phyloP scores from a whole-genome alignment of 1,140 invertebrate species.

The Drosophila leontia region DNA sequence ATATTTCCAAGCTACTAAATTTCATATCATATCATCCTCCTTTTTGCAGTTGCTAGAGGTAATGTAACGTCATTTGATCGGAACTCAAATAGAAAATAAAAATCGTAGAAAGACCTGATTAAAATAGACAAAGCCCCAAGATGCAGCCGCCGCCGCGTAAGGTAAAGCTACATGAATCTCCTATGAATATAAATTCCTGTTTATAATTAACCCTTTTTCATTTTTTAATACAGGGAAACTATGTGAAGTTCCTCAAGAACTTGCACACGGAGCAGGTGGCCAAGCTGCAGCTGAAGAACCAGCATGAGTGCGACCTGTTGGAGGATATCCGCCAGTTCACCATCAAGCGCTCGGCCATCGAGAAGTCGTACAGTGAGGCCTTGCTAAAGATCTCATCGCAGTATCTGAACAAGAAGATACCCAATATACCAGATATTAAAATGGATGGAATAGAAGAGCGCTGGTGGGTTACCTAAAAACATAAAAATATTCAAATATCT shows the following conservation, averaged over 20 bases:
- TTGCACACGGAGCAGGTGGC: slow-evolving; percentile 96
- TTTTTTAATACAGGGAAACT: slow-evolving; percentile 89
- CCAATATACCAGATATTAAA: slow-evolving; percentile 95
- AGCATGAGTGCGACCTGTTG: slow-evolving; percentile 97
- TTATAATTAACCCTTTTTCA: neutral
- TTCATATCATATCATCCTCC: neutral
- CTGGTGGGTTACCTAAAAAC: slow-evolving; percentile 89
- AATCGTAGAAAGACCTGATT: slow-evolving; percentile 43
- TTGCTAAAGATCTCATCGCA: slow-evolving; percentile 95
- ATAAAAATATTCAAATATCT: no score
- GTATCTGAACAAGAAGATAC: slow-evolving; percentile 96
- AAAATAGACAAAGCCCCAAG: slow-evolving; percentile 57
- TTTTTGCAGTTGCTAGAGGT: slow-evolving; percentile 67
- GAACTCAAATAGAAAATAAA: slow-evolving; percentile 33
- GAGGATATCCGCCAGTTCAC: slow-evolving; percentile 97
- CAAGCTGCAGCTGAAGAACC: slow-evolving; percentile 96
- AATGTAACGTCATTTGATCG: slow-evolving; percentile 65
- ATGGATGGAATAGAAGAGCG: slow-evolving; percentile 94
- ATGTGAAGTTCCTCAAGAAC: slow-evolving; percentile 95
- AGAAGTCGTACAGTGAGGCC: slow-evolving; percentile 97
- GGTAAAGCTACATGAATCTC: slow-evolving; percentile 51
- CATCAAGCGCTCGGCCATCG: slow-evolving; percentile 95
- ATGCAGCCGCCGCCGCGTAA: slow-evolving; percentile 84
- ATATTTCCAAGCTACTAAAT: neutral
- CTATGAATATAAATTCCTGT: neutral